Evolutionary conservation across 2,888 invertebrate genomes (phyloP).

Genomic region (Leptothorax acervorum): DNA sequence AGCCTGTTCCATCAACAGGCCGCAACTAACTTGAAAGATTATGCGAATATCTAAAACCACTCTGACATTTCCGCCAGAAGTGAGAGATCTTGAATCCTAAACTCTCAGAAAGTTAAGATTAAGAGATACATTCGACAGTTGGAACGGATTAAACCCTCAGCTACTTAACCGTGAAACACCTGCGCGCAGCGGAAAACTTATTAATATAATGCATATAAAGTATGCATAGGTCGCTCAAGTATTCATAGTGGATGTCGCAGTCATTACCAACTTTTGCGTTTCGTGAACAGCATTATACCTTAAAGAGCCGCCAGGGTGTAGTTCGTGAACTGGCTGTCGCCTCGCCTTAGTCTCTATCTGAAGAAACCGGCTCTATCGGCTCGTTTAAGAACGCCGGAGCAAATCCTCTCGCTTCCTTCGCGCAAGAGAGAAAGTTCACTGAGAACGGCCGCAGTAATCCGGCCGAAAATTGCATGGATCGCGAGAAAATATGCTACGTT

Average conservation of each 20-base stretch:
- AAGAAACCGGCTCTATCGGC: conserved; percentile 17
- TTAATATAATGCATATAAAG: conserved; percentile 23
- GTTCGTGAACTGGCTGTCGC: conserved; percentile 14
- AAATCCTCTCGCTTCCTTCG: conserved; percentile 26
- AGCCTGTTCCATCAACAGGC: not conserved
- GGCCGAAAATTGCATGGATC: conserved; percentile 30
- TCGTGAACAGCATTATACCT: not conserved
- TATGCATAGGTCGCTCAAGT: conserved; percentile 25
- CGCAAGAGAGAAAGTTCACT: conserved; percentile 15
- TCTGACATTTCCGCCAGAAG: not conserved
- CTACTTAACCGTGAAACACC: not conserved
- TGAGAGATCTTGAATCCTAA: not conserved
- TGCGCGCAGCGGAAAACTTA: not conserved
- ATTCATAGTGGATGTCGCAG: conserved; percentile 12
- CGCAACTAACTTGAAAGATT: conserved; percentile 6
- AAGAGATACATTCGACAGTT: conserved; percentile 4
- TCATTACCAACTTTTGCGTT: conserved; percentile 35
- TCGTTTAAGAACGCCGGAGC: conserved; percentile 13
- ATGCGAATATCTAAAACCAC: not conserved
- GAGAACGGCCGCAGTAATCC: conserved; percentile 27
- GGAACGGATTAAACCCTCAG: not conserved
- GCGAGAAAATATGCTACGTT: conserved; percentile 18
- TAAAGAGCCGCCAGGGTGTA: not conserved
- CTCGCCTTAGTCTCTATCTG: not conserved
- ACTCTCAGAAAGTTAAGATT: not conserved